A percentile compares a stretch with the other conserved stretches of the same genome.
phyloP scores from a whole-genome alignment of 2,797 vertebrate genomes.

The Falco peregrinus region DNA sequence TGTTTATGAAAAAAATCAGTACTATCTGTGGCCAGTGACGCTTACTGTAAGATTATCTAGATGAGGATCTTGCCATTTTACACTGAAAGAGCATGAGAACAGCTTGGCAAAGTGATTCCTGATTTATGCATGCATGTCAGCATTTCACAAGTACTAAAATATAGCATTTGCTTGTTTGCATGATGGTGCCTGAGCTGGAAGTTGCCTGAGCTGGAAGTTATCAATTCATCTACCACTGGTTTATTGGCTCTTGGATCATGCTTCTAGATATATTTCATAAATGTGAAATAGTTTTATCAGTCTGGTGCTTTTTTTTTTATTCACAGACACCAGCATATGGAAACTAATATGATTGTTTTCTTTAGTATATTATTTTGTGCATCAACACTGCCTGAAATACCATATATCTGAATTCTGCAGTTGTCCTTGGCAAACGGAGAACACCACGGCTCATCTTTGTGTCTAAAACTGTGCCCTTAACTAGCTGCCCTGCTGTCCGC shows the following conservation, averaged over 20 bases:
- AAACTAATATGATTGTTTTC: neutral
- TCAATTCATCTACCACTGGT: neutral
- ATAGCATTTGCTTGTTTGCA: neutral
- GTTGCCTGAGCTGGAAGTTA: neutral
- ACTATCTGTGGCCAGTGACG: neutral
- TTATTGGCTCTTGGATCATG: neutral
- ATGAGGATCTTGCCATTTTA: neutral
- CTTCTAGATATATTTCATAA: neutral
- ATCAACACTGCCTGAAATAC: neutral
- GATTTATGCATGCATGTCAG: constrained; percentile 42
- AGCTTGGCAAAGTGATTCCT: constrained; percentile 27
- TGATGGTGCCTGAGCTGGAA: neutral
- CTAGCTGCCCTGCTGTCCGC: neutral
- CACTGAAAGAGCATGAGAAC: neutral
- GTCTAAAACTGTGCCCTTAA: neutral
- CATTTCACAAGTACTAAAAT: constrained; percentile 49
- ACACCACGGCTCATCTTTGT: neutral
- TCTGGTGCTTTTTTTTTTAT: neutral
- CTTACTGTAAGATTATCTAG: neutral
- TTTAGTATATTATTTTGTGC: neutral
- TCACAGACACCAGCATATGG: neutral
- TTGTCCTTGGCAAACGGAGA: neutral
- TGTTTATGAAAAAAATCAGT: neutral
- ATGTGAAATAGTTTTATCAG: neutral
- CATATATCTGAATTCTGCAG: neutral